Evolutionary conservation across 2,888 invertebrate species (phyloP).

Genomic region (Eumacrocentrus americanus): DNA sequence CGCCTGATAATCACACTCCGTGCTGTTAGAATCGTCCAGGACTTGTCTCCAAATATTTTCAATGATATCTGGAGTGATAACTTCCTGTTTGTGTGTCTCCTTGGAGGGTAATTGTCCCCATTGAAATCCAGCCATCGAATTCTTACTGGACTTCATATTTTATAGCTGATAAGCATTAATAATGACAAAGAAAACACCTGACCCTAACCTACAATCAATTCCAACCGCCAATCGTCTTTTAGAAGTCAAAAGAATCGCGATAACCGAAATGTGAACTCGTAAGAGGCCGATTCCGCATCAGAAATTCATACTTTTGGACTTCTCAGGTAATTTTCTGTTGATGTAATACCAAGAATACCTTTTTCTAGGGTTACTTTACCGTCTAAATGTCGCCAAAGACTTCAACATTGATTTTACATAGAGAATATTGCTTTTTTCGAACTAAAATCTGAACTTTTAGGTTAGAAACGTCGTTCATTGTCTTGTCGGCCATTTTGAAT

Average conservation of each 20-base stretch:
- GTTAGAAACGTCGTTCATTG: too few relatives aligned
- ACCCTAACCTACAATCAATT: background rate
- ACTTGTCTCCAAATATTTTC: conserved; percentile 60
- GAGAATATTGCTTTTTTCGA: too few relatives aligned
- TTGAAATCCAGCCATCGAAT: conserved; percentile 36
- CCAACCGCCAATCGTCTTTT: background rate
- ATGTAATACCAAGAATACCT: background rate
- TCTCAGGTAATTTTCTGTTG: background rate
- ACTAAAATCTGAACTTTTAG: background rate
- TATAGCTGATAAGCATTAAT: background rate
- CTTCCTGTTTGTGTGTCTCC: conserved; percentile 57
- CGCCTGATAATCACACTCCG: conserved; percentile 54
- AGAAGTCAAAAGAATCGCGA: background rate
- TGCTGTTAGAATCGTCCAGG: conserved; percentile 52
- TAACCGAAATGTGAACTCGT: too few relatives aligned
- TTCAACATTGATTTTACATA: too few relatives aligned
- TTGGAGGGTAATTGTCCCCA: conserved; percentile 57
- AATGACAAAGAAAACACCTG: background rate
- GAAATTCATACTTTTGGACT: background rate
- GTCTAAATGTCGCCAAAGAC: too few relatives aligned
- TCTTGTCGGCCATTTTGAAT: too few relatives aligned
- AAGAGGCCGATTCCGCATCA: background rate
- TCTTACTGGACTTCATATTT: conserved; percentile 55
- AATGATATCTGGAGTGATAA: conserved; percentile 58
- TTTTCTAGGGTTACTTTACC: too few relatives aligned